Evolutionary conservation across 2,888 invertebrate genomes (phyloP), one percentile per base, ranked within the genome.

Genomic region (Syritta pipiens): DNA sequence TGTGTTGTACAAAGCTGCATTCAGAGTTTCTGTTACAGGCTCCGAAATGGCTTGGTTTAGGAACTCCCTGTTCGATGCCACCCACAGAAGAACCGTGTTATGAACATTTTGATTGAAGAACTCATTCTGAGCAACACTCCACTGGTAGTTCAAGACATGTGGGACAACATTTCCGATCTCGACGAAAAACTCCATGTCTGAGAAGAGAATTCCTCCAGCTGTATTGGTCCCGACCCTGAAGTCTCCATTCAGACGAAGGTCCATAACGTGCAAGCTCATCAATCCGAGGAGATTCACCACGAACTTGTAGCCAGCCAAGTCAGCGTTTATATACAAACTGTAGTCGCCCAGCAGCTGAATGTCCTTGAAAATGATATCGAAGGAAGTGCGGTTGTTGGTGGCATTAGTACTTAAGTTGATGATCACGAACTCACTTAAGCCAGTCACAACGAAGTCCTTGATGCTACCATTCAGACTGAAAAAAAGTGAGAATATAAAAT

Each of bases 61-160:
- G 28, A 55, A 17, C 4, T 37, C 55, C 1, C 67, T 32, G n/a
- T 46, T 46, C n/a, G 14, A 17, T 20, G 55, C 5, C 9, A 57
- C 4, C 46, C 32, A 14, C 4, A 84, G 32, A 1, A 81, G 37
- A 1, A 60, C 1, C 0, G 81, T 20, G 4, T 84, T 69, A 28
- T 72, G 62, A 4, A 62, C 48, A 9, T 37, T 81, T 1, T 63
- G 62, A 14, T 85, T 83, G 42, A 62, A 24, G 24, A 82, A 83
- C 40, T 83, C 81, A 71, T 85, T 85, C 19, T 60, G 20, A 0
- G 83, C 51, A 19, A 84, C 83, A 44, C 81, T 71, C 84, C 72
- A 84, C 14, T 83, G 17, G 0, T 62, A 48, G 48, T 86, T 83
- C 85, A 85, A 83, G 69, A 83, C 83, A 26, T 83, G 81, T 9